Conservation (phyloP, 2,113 vertebrate species). For the Centrocercus urophasianus region DNA sequence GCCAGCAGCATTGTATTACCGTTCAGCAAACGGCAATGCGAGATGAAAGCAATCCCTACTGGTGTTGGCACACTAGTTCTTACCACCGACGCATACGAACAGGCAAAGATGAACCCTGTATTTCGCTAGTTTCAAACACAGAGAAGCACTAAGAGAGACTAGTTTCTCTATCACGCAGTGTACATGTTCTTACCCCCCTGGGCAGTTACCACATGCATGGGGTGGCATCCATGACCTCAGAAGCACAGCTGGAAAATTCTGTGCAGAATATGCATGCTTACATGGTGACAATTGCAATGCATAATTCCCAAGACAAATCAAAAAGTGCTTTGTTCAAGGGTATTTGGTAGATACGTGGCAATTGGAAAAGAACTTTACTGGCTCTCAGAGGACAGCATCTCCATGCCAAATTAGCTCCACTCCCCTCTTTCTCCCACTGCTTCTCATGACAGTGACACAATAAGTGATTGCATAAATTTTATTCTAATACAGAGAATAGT, state of each 20-base stretch:
- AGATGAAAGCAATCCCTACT: accelerated
- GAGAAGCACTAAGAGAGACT: background rate
- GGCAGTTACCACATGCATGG: accelerated
- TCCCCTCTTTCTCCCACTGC: background rate
- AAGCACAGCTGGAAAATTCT: background rate
- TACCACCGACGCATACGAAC: accelerated
- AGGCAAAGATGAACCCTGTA: background rate
- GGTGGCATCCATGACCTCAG: background rate
- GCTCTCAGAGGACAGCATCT: constrained; percentile 5
- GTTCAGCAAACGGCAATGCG: accelerated
- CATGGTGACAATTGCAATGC: accelerated
- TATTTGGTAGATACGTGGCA: background rate
- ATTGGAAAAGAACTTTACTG: background rate
- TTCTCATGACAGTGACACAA: constrained; percentile 33
- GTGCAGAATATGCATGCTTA: accelerated
- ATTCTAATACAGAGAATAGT: background rate
- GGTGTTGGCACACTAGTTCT: accelerated
- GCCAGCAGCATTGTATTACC: background rate
- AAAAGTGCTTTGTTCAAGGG: background rate
- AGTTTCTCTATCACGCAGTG: accelerated
- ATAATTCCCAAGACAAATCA: background rate
- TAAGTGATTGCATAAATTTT: constrained; percentile 3
- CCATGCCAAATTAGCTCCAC: background rate
- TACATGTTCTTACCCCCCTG: accelerated
- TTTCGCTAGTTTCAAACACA: accelerated